phyloP scores from a whole-genome alignment of 1,140 invertebrate species.

The Chrysopa pallens region DNA sequence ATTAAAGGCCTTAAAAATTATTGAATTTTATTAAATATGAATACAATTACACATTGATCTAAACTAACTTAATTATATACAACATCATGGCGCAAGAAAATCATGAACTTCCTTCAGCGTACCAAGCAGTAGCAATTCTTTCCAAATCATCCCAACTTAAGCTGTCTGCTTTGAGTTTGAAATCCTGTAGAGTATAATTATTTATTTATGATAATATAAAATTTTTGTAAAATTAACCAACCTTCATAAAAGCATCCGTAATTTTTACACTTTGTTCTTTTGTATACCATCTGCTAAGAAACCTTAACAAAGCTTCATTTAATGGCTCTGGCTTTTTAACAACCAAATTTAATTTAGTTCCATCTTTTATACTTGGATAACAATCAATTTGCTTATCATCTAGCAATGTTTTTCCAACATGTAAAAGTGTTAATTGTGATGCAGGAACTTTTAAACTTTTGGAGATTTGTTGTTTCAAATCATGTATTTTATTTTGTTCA shows the following conservation, averaged over 20 bases:
- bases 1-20: too few species aligned
- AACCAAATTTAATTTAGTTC: conserved; percentile 27
- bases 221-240: not conserved
- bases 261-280: conserved; percentile 24
- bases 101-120: conserved; percentile 9
- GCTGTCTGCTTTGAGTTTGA: conserved; percentile 24
- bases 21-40: too few species aligned
- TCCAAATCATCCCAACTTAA: conserved; percentile 30
- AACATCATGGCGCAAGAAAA: not conserved
- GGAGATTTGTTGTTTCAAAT: conserved; percentile 29
- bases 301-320: conserved; percentile 19
- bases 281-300: conserved; percentile 26
- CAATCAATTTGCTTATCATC: conserved; percentile 26
- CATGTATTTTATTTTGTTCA: conserved; percentile 22
- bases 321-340: conserved; percentile 27
- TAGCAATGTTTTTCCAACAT: conserved; percentile 24
- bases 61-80: too few species aligned
- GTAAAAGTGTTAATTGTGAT: conserved; percentile 25
- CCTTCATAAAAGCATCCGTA: conserved; percentile 25
- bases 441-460: conserved; percentile 24
- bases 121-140: conserved; percentile 20
- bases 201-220: not conserved
- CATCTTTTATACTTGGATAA: conserved; percentile 30
- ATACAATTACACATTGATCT: too few species aligned
- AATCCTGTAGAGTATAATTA: conserved; percentile 12